Conservation (phyloP, 2,113 vertebrate species). For the Lutjanus erythropterus region DNA sequence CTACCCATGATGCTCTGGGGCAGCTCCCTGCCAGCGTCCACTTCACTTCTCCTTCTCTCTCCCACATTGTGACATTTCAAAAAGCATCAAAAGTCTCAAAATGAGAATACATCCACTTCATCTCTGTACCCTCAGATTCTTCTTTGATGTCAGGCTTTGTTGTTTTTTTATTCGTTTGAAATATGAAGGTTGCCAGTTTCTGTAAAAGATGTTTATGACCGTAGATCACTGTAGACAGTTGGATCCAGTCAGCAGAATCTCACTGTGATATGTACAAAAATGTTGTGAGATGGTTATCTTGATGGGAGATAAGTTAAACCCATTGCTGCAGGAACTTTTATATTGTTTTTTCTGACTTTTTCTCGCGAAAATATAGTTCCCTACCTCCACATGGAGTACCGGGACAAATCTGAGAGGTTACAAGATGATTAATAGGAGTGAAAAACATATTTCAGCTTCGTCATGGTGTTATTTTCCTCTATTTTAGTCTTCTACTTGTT, state of each 20-base stretch:
- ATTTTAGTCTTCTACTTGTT: background rate
- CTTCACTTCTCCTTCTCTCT: conserved; percentile 19
- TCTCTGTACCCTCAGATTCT: conserved; percentile 23
- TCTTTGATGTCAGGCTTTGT: conserved; percentile 19
- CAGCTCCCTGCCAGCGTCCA: conserved; percentile 18
- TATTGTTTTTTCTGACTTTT: background rate
- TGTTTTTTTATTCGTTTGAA: conserved; percentile 16
- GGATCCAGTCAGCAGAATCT: conserved; percentile 16
- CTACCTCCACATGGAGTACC: no score
- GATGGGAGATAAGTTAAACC: background rate
- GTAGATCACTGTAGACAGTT: background rate
- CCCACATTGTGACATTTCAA: conserved; percentile 37
- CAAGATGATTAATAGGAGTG: background rate
- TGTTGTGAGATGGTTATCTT: background rate
- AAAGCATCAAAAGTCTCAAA: conserved; percentile 24
- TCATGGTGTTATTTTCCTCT: no score
- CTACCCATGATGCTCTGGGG: conserved; percentile 41
- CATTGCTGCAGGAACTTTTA: background rate
- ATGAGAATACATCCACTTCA: conserved; percentile 9
- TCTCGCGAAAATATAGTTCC: background rate
- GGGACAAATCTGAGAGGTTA: background rate
- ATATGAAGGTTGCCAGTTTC: conserved; percentile 9
- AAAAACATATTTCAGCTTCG: background rate
- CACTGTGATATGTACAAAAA: background rate
- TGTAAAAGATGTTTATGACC: background rate